These are phyloP conservation scores for Mystacides longicornis DNA, from an alignment of 2,888 invertebrate species.

Conservation along the genomic window DNA sequence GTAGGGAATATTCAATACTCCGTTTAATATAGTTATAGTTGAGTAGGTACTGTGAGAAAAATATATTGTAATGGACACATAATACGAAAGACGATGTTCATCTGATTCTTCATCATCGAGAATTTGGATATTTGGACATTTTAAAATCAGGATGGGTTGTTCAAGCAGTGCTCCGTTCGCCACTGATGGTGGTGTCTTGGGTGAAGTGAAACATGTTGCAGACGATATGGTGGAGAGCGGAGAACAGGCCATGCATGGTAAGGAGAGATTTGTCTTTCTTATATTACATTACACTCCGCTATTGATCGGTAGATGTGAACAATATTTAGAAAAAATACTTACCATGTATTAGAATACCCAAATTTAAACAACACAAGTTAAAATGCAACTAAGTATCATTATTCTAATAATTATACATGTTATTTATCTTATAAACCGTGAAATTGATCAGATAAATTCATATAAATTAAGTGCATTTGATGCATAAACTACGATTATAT, in stretches of 20 bases:
- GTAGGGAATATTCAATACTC: not conserved
- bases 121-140: not conserved
- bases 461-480: no score
- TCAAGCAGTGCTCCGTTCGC: conserved; percentile 25
- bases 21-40: not conserved
- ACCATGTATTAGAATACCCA: not conserved
- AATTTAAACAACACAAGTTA: not conserved
- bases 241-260: conserved; percentile 24
- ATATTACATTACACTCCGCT: not conserved
- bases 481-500: no score
- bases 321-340: no score
- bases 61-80: no score
- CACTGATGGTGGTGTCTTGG: conserved; percentile 23
- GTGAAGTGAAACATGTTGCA: conserved; percentile 22
- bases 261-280: conserved; percentile 4
- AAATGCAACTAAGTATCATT: no score
- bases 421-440: no score
- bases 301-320: no score
- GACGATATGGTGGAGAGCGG: conserved; percentile 23
- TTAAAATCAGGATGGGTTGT: conserved; percentile 21
- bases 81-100: no score
- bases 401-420: no score
- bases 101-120: no score
- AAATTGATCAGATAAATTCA: no score
- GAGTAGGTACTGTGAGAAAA: no score